Evolutionary conservation across 2,797 vertebrate species (phyloP), one percentile per base, ranked within the genome.

Genomic region (Dendrocincla tyrannina): DNA sequence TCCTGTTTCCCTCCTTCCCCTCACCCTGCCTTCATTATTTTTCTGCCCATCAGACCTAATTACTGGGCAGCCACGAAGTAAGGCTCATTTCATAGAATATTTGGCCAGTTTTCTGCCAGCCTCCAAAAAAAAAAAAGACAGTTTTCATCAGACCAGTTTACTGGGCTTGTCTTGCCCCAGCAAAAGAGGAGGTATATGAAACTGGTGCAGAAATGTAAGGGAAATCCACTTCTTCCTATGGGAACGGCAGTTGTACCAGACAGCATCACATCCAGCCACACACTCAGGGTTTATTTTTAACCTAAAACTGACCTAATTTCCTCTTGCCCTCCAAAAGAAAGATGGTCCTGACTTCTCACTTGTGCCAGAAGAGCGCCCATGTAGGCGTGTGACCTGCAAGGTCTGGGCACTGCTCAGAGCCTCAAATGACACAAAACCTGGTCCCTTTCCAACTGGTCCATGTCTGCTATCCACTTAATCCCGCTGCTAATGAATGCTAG

Each of bases 401-500:
- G 32, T 56, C 66, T 78, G 33, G 49, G 30, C 78, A 32, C 39
- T 47, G 52, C 32, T 32, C 60, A 70, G 35, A 84, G 28, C 19
- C 44, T 63, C 52, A 55, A 44, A 39, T 2, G 22, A 35, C 59
- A 53, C 69, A 79, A 81, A 70, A 4, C 0, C 15, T 2, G 0
- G 55, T 7, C 27, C 8, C 25, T 82, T 72, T 85, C 30, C 75
- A 76, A 3, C 8, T 30, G 24, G 11, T 50, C 30, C 46, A 9
- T 5, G 27, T 33, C 70, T 41, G 2, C 39, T 33, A 37, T 1
- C 25, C 68, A 67, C 30, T 53, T 58, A 56, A 69, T 62, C 56
- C 22, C 1, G 11, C 4, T 0, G 5, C 35, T 66, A 66, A 44
- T 5, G 19, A 83, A n/a, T 7, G 22, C 25, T 11, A 30, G 13